phyloP scores from a whole-genome alignment of 2,113 vertebrate genomes.

The Aplodontia rufa region DNA sequence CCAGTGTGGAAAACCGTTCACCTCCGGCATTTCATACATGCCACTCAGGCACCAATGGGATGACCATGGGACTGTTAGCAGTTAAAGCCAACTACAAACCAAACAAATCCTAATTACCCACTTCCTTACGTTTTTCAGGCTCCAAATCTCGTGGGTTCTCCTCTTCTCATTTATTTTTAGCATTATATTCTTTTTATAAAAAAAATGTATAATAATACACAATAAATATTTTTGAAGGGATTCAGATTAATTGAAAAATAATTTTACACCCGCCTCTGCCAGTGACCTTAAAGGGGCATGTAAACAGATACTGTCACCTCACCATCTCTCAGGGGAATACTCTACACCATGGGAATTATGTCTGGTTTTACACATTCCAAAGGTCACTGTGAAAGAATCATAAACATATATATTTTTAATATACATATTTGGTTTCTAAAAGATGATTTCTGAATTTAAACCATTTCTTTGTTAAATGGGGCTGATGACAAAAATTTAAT shows the following conservation, averaged over 20 bases:
- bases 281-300: neutral
- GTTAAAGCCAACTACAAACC: slow-evolving; percentile 18
- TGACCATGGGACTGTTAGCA: neutral
- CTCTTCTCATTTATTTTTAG: slow-evolving; percentile 66
- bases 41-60: neutral
- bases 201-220: slow-evolving; percentile 28
- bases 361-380: neutral
- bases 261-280: neutral
- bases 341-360: neutral
- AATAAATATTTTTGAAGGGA: slow-evolving; percentile 34
- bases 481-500: slow-evolving; percentile 58
- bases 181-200: slow-evolving; percentile 7
- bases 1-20: neutral
- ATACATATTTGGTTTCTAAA: neutral
- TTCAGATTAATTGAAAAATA: slow-evolving; percentile 33
- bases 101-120: slow-evolving; percentile 60
- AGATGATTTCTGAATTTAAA: slow-evolving; percentile 17
- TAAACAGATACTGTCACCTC: neutral
- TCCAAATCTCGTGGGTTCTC: slow-evolving; percentile 50
- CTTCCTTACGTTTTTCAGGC: slow-evolving; percentile 57
- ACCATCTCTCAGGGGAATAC: neutral
- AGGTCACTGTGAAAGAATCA: neutral
- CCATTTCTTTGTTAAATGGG: slow-evolving; percentile 54
- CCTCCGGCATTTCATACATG: slow-evolving; percentile 20
- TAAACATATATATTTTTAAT: neutral